Conservation (phyloP, 2,888 invertebrate genomes). For the Cabera pusaria region DNA sequence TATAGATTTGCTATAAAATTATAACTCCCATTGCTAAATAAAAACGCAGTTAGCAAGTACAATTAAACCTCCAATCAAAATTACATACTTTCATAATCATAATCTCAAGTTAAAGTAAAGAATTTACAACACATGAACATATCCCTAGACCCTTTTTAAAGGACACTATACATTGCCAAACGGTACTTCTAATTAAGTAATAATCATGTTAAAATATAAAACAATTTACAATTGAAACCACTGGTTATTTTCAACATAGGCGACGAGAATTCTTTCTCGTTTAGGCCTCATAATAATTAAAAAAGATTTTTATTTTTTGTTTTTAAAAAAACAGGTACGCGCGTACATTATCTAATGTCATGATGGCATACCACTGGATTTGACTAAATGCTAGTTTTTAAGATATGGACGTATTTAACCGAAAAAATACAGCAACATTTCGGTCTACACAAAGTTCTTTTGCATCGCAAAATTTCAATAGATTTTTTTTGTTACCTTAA, state of each 20-base stretch:
- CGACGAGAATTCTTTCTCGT: slow-evolving; percentile 1
- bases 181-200: slow-evolving; percentile 13
- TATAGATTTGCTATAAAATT: too few relatives aligned
- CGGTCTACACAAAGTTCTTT: too few relatives aligned
- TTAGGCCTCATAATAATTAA: slow-evolving; percentile 60
- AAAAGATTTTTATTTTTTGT: slow-evolving; percentile 46
- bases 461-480: too few relatives aligned
- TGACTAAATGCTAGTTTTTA: too few relatives aligned
- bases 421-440: too few relatives aligned
- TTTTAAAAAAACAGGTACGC: slow-evolving; percentile 58
- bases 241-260: slow-evolving; percentile 6
- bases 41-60: slow-evolving; percentile 19
- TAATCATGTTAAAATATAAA: slow-evolving; percentile 17
- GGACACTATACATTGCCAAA: slow-evolving; percentile 10
- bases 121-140: slow-evolving; percentile 14
- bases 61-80: slow-evolving; percentile 14
- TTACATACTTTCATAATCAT: slow-evolving; percentile 19
- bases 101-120: slow-evolving; percentile 9
- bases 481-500: too few relatives aligned
- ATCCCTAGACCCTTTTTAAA: slow-evolving; percentile 8
- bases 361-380: slow-evolving; percentile 49
- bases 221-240: slow-evolving; percentile 11
- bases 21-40: slow-evolving; percentile 2
- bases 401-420: too few relatives aligned
- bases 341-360: slow-evolving; percentile 66